Percentiles rank a stretch among this genome's conserved stretches.
These are phyloP conservation scores for Dysdera silvatica DNA, from an alignment of 1,140 invertebrate genomes.

Conservation along the genomic window DNA sequence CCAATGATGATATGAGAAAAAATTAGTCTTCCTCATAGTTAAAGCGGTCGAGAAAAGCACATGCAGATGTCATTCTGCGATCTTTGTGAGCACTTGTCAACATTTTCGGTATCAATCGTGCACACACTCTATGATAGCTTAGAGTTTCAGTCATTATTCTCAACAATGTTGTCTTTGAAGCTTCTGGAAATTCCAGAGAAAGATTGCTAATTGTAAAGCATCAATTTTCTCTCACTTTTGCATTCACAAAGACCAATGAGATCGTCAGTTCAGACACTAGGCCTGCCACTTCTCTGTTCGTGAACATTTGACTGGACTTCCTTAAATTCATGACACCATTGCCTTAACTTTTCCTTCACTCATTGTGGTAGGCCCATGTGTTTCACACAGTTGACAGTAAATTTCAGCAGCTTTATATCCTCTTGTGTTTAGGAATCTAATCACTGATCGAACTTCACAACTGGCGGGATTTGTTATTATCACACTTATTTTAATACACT, in stretches of 20 bases:
- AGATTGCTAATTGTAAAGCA: neutral
- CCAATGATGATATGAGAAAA: neutral
- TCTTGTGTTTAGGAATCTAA: neutral
- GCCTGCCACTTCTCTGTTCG: neutral
- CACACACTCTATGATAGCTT: neutral
- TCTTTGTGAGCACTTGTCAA: neutral
- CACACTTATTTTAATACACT: too few species aligned
- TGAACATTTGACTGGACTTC: neutral
- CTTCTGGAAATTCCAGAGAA: neutral
- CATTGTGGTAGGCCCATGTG: neutral
- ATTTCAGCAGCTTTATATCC: neutral
- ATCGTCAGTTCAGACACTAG: neutral
- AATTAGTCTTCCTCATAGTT: neutral
- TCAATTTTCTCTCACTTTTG: neutral
- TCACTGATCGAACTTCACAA: neutral
- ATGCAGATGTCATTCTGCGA: neutral
- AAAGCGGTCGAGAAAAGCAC: neutral
- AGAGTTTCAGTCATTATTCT: neutral
- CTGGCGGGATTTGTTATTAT: neutral
- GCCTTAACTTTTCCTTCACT: neutral
- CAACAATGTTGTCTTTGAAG: neutral
- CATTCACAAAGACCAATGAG: neutral
- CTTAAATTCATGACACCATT: neutral
- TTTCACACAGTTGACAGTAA: neutral
- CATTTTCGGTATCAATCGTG: neutral